Base-by-base conservation (phyloP, 2,113 vertebrate genomes). In the Crotalus viridis region DNA sequence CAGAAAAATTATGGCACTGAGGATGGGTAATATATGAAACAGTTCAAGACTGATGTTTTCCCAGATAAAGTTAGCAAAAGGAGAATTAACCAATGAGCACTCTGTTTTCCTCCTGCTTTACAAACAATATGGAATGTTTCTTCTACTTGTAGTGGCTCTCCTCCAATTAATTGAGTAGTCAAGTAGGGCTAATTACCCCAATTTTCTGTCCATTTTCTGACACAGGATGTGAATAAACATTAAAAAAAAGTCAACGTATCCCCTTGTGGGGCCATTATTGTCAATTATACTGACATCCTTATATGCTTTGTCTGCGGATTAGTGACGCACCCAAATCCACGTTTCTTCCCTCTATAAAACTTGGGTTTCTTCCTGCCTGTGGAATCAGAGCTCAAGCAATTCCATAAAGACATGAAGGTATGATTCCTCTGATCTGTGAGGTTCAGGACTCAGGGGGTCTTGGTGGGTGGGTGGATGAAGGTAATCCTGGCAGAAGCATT, bases 121-220 rank as follows among this genome's bases (percentile, higher is more conserved):
- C 22, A 39, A 85, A 61, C 26, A n/a, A 26, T 39, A 6, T 87
- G 55, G 69, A 85, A 61, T 69, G 28, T 33, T 9, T 52, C 69
- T 74, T 10, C 54, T 39, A 10, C 43, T 59, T 85, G 4, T 10
- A 28, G 28, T 19, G 5, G n/a, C 28, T 51, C 51, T 64, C 33
- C 54, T 93, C 46, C 54, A 52, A 24, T n/a, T 55, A 52, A 52
- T 86, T 88, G 90, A 91, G 92, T 33, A 85, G 55, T 88, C 91
- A 90, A 88, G 89, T 81, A 90, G 57, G 10, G 52, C 69, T 93
- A 94, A 94, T 93, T 93, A 91, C 21, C 33, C 46, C 69, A 88
- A 88, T 91, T 55, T 92, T 51, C 46, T 52, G 48, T 21, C 56
- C n/a, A 86, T 93, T 91, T 93, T 94, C 91, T 91, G 64, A 85